Evolutionary conservation across 2,797 vertebrate genomes (phyloP), one percentile per base, ranked within the genome.

Genomic region (Enteromius viviparus): DNA sequence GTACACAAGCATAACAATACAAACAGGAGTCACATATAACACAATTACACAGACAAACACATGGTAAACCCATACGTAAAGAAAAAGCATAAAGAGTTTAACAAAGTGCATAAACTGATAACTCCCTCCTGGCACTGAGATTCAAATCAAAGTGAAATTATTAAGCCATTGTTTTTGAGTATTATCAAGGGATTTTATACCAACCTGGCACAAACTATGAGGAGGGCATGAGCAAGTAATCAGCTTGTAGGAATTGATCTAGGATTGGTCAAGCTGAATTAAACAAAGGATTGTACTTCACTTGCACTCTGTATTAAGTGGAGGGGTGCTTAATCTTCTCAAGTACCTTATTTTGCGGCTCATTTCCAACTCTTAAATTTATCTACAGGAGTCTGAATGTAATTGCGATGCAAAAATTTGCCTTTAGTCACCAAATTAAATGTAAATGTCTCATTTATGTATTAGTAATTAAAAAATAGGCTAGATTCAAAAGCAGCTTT

Each of bases 1-100:
- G 62, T 32, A 90, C 84, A 90, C 75, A 82, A 80, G 89, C 86
- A 86, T 85, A 91, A 87, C 66, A 86, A 87, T 86, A 90, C 64
- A 88, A 84, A 85, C 71, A 90, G n/a, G 58, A 55, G 23, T 68
- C 80, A 91, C 45, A 47, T 58, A 21, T 85, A 53, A 84, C 37
- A 87, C 6, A 83, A 55, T 62, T 75, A 45, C 80, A 85, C 83
- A 64, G 23, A 70, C 32, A 47, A 66, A 64, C 34, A 81, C 47
- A 49, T 26, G 29, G 78, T 15, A 60, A 34, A 81, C 34, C 62
- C 14, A 84, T 51, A 74, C n/a, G 64, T 40, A 72, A 15, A 65
- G 6, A 70, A 37, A 68, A 70, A 60, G 8, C 12, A 19, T 53
- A 68, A 23, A 66, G 29, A 78, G 12, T 45, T 26, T 8, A 29